Evolutionary conservation across 1,140 invertebrate genomes (phyloP), one percentile per base, ranked within the genome.

Genomic region (Trichonephila clavipes): DNA sequence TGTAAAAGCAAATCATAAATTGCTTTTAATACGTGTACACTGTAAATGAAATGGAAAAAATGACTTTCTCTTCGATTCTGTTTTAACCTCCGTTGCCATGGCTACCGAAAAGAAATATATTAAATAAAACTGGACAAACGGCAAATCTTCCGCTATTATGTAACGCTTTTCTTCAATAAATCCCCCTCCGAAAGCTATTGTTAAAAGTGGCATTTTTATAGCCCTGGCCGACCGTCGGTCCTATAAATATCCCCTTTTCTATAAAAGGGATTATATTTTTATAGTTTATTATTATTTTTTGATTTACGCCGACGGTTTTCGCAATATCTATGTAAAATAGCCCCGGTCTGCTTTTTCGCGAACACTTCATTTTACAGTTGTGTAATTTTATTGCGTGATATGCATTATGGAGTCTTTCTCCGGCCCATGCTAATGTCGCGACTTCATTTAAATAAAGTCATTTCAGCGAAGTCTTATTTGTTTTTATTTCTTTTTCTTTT

Each of bases 1-100:
- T 93, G 92, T 93, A 88, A 93, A 93, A 93, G 92, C 92, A 93
- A 93, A 93, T 93, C 92, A 88, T 93, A 93, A 93, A 93, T 93
- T 93, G 92, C 66, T 69, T 93, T 93, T 93, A 93, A 93, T 93
- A 93, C 92, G 18, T 61, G 85, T 88, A 77, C 92, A 62, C 85
- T 93, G 62, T 86, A 92, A 92, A 92, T 92, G 90, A 66, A 91
- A 91, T 83, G 28, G 24, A 58, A 66, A 62, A 61, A 82, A 69
- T 90, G 89, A 81, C 59, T 90, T 92, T 93, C 58, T 93, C 59
- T 93, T 51, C 14, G 40, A 93, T 88, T 93, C 92, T 93, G 92
- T 93, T 93, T 93, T 72, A 93, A 61, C 44, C 85, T 69, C 21
- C 51, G 92, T 93, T 93, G 83, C 92, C 69, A 81, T 10, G 86